Percentiles rank a stretch among this genome's conserved stretches.
These are phyloP conservation scores for Cybosia mesomella DNA, from an alignment of 2,888 invertebrate genomes.

Conservation along the genomic window DNA sequence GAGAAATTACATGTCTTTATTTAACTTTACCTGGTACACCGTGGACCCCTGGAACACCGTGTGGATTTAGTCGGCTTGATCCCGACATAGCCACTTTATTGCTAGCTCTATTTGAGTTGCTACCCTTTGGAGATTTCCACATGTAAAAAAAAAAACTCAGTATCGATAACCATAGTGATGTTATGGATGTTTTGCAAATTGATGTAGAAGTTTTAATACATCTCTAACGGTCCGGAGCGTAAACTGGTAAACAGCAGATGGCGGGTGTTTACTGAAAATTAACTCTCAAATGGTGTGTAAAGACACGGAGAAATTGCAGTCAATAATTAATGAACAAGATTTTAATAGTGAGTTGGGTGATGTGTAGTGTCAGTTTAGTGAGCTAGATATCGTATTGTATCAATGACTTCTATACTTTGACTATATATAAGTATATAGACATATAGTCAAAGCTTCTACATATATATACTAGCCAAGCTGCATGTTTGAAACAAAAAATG, in stretches of 20 bases:
- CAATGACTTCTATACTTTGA: no score
- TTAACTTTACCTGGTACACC: no score
- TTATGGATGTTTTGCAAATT: conserved; percentile 62
- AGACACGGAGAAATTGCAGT: conserved; percentile 40
- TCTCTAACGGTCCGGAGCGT: not conserved
- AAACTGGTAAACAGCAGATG: conserved; percentile 71
- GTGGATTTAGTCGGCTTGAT: no score
- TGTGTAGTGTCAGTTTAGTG: not conserved
- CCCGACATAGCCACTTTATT: no score
- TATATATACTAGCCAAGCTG: no score
- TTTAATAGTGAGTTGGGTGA: not conserved
- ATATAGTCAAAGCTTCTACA: no score
- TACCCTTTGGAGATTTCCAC: no score
- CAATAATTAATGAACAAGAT: conserved; percentile 30
- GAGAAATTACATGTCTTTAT: not conserved
- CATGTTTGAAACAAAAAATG: no score
- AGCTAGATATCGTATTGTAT: no score
- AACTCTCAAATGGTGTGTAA: conserved; percentile 70
- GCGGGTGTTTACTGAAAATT: conserved; percentile 70
- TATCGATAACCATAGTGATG: conserved; percentile 31
- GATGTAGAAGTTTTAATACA: conserved; percentile 21
- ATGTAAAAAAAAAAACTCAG: conserved; percentile 10
- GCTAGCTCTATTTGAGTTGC: no score
- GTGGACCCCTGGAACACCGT: no score
- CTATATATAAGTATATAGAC: not conserved